phyloP scores from a whole-genome alignment of 1,140 invertebrate species.

The Drosophila persimilis region DNA sequence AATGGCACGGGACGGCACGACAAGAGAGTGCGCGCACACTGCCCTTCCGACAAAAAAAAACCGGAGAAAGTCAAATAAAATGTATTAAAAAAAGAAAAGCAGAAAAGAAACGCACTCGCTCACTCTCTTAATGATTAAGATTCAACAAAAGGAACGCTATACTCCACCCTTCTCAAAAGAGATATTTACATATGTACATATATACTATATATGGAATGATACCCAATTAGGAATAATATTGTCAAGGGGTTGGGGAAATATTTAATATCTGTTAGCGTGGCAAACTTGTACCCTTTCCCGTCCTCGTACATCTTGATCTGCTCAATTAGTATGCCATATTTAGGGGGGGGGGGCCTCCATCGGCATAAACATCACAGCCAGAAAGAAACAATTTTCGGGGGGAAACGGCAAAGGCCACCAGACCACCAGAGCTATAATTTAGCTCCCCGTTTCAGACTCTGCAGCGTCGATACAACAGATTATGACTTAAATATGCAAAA shows the following conservation, averaged over 20 bases:
- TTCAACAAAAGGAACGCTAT: too few species aligned
- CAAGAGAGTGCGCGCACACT: conserved; percentile 23
- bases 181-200: conserved; percentile 26
- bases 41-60: background rate
- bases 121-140: too few species aligned
- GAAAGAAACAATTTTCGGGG: conserved; percentile 37
- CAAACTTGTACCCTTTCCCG: conserved; percentile 17
- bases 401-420: conserved; percentile 7
- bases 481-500: conserved; percentile 61
- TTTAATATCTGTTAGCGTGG: conserved; percentile 47
- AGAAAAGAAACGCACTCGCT: background rate
- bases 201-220: conserved; percentile 28
- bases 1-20: too few species aligned
- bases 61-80: conserved; percentile 49
- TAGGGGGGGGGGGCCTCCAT: conserved; percentile 21
- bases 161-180: too few species aligned
- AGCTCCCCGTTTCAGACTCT: conserved; percentile 15
- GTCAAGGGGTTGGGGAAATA: conserved; percentile 43
- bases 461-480: conserved; percentile 56
- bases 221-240: conserved; percentile 48
- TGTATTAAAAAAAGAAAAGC: conserved; percentile 16
- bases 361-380: conserved; percentile 42
- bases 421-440: conserved; percentile 27
- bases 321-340: conserved; percentile 51
- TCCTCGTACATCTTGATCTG: conserved; percentile 4